Conservation (phyloP, 2,113 vertebrate species). For the Conger conger region DNA sequence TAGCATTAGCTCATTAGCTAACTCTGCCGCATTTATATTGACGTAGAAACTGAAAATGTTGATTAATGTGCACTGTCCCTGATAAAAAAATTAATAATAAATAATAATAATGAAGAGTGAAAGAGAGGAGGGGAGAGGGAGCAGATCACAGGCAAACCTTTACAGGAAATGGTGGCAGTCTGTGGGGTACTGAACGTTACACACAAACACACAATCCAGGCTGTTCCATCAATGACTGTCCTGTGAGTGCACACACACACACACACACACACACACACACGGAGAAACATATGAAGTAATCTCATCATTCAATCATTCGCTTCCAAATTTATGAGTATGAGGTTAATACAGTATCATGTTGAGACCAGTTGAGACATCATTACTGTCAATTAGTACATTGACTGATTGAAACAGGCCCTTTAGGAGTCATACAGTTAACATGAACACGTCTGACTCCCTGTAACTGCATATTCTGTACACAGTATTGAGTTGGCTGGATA, state of each 20-base stretch:
- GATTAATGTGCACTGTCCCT: too few relatives aligned
- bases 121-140: not conserved
- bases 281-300: not conserved
- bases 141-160: not conserved
- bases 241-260: not conserved
- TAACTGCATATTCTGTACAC: not conserved
- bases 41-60: too few relatives aligned
- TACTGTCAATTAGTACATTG: not conserved
- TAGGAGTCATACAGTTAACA: not conserved
- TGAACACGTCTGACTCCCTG: not conserved
- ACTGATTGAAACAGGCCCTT: not conserved
- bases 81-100: not conserved
- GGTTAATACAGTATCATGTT: not conserved
- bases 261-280: not conserved
- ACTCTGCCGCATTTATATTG: too few relatives aligned
- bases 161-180: not conserved
- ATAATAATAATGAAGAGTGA: not conserved
- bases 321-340: not conserved
- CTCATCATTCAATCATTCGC: not conserved
- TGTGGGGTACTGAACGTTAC: not conserved
- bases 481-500: not conserved
- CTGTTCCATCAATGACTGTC: not conserved
- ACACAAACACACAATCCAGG: not conserved
- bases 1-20: too few relatives aligned
- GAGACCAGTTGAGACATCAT: not conserved